Evolutionary conservation across 2,888 invertebrate genomes (phyloP).

Genomic region (Pristionchus entomophagus): DNA sequence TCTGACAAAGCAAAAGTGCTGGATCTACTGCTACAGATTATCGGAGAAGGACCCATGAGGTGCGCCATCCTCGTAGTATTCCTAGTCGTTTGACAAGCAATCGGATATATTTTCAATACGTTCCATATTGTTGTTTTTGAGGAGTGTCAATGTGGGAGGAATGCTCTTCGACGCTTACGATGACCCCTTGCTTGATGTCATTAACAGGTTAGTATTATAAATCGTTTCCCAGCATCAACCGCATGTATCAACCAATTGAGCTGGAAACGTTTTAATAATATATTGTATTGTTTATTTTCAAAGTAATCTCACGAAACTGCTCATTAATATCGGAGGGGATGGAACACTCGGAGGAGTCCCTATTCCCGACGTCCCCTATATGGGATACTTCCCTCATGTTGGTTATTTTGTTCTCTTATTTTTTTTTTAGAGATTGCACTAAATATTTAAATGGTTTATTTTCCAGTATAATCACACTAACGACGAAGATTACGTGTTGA

Average conservation of each 20-base stretch:
- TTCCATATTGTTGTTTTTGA: constrained; percentile 40
- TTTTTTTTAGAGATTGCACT: background rate
- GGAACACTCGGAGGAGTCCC: constrained; percentile 33
- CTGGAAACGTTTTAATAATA: background rate
- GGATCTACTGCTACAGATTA: constrained; percentile 7
- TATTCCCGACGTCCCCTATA: constrained; percentile 35
- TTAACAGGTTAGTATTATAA: constrained; percentile 51
- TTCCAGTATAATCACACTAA: constrained; percentile 65
- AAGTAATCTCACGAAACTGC: constrained; percentile 32
- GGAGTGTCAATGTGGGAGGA: constrained; percentile 57
- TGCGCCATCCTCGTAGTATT: too few relatives aligned
- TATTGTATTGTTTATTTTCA: background rate
- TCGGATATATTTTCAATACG: too few relatives aligned
- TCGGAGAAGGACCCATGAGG: constrained; percentile 40
- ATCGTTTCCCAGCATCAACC: background rate
- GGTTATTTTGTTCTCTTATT: background rate
- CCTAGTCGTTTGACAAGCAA: too few relatives aligned
- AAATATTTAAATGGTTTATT: background rate
- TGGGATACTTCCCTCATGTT: constrained; percentile 47
- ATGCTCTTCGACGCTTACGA: constrained; percentile 57
- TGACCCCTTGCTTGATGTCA: constrained; percentile 59
- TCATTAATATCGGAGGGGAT: background rate
- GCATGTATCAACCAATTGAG: background rate
- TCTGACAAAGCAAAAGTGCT: background rate
- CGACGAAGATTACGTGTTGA: constrained; percentile 61